A percentile compares a stretch with the other conserved stretches of the same genome.
Conservation (phyloP, 2,113 vertebrate genomes). For the Caranx ignobilis region DNA sequence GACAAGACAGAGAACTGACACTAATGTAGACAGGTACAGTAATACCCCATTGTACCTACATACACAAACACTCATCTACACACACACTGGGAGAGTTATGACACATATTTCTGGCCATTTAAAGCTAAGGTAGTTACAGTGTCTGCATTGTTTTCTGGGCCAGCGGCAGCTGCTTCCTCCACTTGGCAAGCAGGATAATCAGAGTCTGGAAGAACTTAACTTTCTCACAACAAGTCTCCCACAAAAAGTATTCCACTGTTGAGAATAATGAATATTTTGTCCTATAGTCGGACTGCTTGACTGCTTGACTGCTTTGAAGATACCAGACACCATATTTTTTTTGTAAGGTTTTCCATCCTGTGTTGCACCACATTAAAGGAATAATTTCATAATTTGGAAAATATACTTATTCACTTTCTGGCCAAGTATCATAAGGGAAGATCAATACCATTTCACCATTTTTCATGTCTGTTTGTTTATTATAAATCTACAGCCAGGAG, state of each 20-base stretch:
- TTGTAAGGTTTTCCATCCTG: background rate
- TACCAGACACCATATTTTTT: background rate
- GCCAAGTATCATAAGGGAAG: background rate
- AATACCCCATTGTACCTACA: constrained; percentile 23
- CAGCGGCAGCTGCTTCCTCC: constrained; percentile 73
- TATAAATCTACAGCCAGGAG: background rate
- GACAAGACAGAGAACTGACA: constrained; percentile 51
- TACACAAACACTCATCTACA: constrained; percentile 23
- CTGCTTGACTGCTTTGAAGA: background rate
- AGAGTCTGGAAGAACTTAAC: constrained; percentile 61
- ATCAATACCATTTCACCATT: background rate
- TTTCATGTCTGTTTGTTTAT: background rate
- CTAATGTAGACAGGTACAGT: constrained; percentile 33
- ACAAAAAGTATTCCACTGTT: constrained; percentile 26
- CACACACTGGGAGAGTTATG: constrained; percentile 29
- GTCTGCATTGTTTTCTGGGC: constrained; percentile 68
- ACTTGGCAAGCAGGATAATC: constrained; percentile 54
- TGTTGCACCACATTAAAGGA: background rate
- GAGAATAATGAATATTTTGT: background rate
- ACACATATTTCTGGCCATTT: constrained; percentile 64
- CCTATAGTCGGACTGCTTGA: background rate
- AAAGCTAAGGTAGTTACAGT: constrained; percentile 59
- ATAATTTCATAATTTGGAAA: constrained; percentile 1
- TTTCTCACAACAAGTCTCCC: constrained; percentile 36
- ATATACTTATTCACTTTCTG: background rate